Conservation (phyloP, 1,140 invertebrate genomes). For the Calycopis cecrops region DNA sequence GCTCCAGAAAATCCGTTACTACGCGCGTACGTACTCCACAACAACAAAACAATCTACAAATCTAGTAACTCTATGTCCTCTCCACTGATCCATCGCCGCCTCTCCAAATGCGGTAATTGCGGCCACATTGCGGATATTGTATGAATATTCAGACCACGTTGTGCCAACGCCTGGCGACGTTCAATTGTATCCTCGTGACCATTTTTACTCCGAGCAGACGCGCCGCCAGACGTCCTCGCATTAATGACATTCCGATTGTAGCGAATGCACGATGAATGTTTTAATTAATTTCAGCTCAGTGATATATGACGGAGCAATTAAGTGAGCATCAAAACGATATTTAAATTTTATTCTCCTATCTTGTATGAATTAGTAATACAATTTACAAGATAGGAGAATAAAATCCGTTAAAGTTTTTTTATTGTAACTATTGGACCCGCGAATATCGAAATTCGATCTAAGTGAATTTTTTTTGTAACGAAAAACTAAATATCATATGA, state of each 20-base stretch:
- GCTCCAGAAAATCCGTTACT: too few relatives aligned
- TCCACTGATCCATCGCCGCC: background rate
- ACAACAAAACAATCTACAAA: background rate
- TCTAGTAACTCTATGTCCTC: background rate
- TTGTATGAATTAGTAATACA: too few relatives aligned
- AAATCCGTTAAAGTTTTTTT: too few relatives aligned
- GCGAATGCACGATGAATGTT: background rate
- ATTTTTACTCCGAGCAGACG: constrained; percentile 28
- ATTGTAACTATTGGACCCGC: too few relatives aligned
- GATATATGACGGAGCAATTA: too few relatives aligned
- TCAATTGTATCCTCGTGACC: constrained; percentile 43
- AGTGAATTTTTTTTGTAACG: too few relatives aligned
- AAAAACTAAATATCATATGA: too few relatives aligned
- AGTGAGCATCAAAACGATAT: background rate
- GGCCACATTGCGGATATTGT: constrained; percentile 26
- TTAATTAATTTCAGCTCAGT: too few relatives aligned
- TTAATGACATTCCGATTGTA: constrained; percentile 11
- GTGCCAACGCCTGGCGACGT: constrained; percentile 37
- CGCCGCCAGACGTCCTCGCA: constrained; percentile 13
- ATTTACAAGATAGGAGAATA: too few relatives aligned
- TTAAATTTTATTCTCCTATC: too few relatives aligned
- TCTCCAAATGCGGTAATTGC: constrained; percentile 33
- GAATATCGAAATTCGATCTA: too few relatives aligned
- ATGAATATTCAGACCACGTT: constrained; percentile 49
- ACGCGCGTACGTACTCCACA: too few relatives aligned